phyloP scores from a whole-genome alignment of 2,888 invertebrate genomes.

The Ochlodes sylvanus region DNA sequence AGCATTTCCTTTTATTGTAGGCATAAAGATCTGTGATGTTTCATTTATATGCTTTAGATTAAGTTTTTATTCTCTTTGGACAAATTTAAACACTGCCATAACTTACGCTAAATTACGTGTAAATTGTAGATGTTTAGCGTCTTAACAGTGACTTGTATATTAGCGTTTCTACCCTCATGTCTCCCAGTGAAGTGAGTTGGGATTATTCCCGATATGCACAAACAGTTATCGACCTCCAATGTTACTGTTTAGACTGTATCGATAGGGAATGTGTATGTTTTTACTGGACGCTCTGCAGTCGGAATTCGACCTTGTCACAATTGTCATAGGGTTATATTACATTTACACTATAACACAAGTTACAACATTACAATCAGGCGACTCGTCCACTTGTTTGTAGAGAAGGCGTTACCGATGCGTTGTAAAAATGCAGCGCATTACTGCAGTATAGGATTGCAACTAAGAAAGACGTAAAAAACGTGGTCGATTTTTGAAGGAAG shows the following conservation, averaged over 20 bases:
- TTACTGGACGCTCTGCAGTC: background rate
- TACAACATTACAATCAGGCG: too few relatives aligned
- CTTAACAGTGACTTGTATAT: slow-evolving; percentile 38
- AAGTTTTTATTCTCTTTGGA: slow-evolving; percentile 49
- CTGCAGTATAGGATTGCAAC: too few relatives aligned
- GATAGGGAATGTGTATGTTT: slow-evolving; percentile 6
- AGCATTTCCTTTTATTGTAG: slow-evolving; percentile 64
- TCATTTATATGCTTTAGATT: slow-evolving; percentile 63
- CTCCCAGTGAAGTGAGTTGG: slow-evolving; percentile 11
- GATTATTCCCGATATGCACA: slow-evolving; percentile 5
- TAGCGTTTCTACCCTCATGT: slow-evolving; percentile 28
- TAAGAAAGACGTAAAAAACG: too few relatives aligned
- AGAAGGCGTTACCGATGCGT: too few relatives aligned
- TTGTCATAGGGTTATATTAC: too few relatives aligned
- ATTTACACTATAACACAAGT: too few relatives aligned
- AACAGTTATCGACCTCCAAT: slow-evolving; percentile 2
- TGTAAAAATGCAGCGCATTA: too few relatives aligned
- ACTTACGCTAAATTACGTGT: slow-evolving; percentile 38
- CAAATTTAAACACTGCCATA: slow-evolving; percentile 57
- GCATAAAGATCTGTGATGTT: slow-evolving; percentile 79
- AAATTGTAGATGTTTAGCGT: slow-evolving; percentile 27
- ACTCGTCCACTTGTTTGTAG: too few relatives aligned
- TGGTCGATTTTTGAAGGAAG: too few relatives aligned
- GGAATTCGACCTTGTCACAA: too few relatives aligned
- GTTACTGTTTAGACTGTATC: slow-evolving; percentile 42